Percentiles rank a stretch among this genome's conserved stretches.
These are phyloP conservation scores for Babyrousa celebensis DNA, from an alignment of 2,797 vertebrate species.

Conservation along the genomic window DNA sequence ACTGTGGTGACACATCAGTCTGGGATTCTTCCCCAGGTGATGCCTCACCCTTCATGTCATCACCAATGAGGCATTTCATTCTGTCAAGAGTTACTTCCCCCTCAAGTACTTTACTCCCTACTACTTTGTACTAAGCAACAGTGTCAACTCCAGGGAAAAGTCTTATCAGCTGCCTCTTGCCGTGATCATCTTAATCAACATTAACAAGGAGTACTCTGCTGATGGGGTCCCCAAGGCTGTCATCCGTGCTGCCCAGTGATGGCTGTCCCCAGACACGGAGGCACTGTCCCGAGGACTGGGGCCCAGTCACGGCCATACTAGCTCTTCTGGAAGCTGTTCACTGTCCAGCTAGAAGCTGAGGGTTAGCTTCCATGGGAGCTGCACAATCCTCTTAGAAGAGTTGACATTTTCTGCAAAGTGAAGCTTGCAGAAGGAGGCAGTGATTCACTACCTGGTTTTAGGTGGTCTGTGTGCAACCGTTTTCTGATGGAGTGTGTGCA, in stretches of 20 bases:
- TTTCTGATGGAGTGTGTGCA: neutral
- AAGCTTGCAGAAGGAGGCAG: constrained; percentile 3
- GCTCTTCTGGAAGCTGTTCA: constrained; percentile 3
- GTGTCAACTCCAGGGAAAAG: neutral
- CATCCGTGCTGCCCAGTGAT: neutral
- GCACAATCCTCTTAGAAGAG: neutral
- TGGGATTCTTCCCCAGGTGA: constrained; percentile 1
- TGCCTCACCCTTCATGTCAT: neutral
- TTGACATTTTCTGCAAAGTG: neutral
- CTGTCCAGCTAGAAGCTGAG: neutral
- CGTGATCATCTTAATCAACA: neutral
- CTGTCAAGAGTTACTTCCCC: neutral
- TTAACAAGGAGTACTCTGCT: neutral
- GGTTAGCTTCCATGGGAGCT: neutral
- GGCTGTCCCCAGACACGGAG: neutral
- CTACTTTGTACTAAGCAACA: neutral
- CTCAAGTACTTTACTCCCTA: neutral
- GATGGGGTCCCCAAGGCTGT: neutral
- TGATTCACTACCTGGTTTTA: neutral
- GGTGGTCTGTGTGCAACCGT: neutral
- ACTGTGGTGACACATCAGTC: neutral
- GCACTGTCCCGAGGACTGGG: neutral
- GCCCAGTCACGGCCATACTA: neutral
- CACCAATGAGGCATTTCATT: neutral
- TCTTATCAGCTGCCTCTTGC: neutral